phyloP scores from a whole-genome alignment of 2,113 vertebrate species.

The Megaceryle maxima region DNA sequence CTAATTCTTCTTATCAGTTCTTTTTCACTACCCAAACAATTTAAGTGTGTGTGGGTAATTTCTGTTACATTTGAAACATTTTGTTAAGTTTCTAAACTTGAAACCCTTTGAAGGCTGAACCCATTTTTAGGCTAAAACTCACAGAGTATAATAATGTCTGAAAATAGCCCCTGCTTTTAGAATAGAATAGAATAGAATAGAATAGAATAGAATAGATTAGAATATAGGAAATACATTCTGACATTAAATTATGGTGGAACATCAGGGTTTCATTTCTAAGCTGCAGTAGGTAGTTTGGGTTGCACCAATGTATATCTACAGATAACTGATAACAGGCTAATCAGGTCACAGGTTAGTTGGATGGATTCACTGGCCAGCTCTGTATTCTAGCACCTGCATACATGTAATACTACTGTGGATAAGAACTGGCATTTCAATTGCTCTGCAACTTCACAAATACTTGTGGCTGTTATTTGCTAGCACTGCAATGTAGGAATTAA shows the following conservation, averaged over 20 bases:
- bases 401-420: accelerated
- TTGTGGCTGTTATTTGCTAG: not conserved
- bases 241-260: not conserved
- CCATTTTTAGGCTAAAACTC: not conserved
- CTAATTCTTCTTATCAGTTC: not conserved
- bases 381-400: not conserved
- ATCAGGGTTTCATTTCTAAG: not conserved
- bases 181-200: not conserved
- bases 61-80: too few relatives aligned
- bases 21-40: not conserved
- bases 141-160: not conserved
- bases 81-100: not conserved
- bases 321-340: not conserved
- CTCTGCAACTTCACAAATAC: not conserved
- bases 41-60: not conserved
- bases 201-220: too few relatives aligned
- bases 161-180: not conserved
- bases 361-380: not conserved
- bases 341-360: not conserved
- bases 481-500: not conserved
- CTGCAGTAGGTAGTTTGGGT: not conserved
- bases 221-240: not conserved
- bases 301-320: not conserved
- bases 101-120: not conserved
- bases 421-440: not conserved